Percentiles rank a stretch among this genome's conserved stretches.
Conservation (phyloP, 2,888 invertebrate species). For the Spodoptera picta region DNA sequence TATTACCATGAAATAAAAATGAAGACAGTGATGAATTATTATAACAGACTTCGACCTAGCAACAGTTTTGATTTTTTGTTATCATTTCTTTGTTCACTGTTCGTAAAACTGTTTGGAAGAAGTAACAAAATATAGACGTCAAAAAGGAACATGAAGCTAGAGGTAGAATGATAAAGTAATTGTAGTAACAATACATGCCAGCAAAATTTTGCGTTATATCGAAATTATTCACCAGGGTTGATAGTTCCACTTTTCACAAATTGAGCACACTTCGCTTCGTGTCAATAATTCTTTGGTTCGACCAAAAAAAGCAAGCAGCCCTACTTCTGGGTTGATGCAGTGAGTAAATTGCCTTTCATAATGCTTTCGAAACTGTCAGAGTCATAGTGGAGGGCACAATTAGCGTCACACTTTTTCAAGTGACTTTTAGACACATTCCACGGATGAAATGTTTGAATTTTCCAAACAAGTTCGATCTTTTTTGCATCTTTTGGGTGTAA, state of each 20-base stretch:
- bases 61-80: too few species aligned
- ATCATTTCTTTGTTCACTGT: too few species aligned
- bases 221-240: not conserved
- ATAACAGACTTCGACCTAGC: too few species aligned
- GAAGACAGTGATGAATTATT: too few species aligned
- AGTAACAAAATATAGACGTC: too few species aligned
- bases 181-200: not conserved
- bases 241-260: constrained; percentile 7
- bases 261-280: constrained; percentile 13
- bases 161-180: not conserved
- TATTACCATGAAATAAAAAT: too few species aligned
- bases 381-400: constrained; percentile 40
- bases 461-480: constrained; percentile 10
- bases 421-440: constrained; percentile 25
- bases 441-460: constrained; percentile 11
- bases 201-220: not conserved
- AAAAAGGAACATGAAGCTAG: too few species aligned
- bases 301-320: constrained; percentile 12
- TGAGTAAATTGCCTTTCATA: constrained; percentile 34
- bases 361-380: constrained; percentile 27
- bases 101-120: too few species aligned
- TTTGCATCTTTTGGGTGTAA: not conserved
- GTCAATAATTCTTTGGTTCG: constrained; percentile 17
- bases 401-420: constrained; percentile 28
- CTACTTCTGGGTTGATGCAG: constrained; percentile 19